These are phyloP conservation scores for Coelopa pilipes DNA, from an alignment of 2,888 invertebrate genomes.

Conservation along the genomic window DNA sequence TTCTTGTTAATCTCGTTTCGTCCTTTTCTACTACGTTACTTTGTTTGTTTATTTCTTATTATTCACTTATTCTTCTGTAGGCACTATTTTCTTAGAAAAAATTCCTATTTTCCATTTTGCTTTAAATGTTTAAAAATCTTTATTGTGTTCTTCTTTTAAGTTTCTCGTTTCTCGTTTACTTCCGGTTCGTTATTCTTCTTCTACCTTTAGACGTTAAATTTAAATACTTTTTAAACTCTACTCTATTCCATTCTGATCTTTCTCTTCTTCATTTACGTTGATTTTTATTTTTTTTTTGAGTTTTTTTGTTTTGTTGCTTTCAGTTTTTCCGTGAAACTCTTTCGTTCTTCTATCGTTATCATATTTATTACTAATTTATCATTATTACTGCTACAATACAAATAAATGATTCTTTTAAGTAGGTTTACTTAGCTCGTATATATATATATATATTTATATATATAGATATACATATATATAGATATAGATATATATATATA, in stretches of 20 bases:
- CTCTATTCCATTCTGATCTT: slow-evolving; percentile 38
- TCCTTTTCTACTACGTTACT: slow-evolving; percentile 19
- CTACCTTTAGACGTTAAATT: slow-evolving; percentile 32
- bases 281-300: slow-evolving; percentile 37
- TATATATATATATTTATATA: no score
- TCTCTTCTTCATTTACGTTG: slow-evolving; percentile 44
- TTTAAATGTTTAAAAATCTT: slow-evolving; percentile 34
- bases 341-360: slow-evolving; percentile 36
- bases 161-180: slow-evolving; percentile 27
- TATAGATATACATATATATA: no score
- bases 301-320: slow-evolving; percentile 39
- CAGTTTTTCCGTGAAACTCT: slow-evolving; percentile 20
- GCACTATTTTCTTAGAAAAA: slow-evolving; percentile 42
- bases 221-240: slow-evolving; percentile 23
- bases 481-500: no score
- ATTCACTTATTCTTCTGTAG: slow-evolving; percentile 27
- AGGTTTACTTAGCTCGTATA: slow-evolving; percentile 25
- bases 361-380: slow-evolving; percentile 4
- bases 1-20: slow-evolving; percentile 24
- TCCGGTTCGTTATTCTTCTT: slow-evolving; percentile 21
- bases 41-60: slow-evolving; percentile 7
- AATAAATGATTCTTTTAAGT: slow-evolving; percentile 25
- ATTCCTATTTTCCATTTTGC: slow-evolving; percentile 27
- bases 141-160: slow-evolving; percentile 27
- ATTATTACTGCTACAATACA: slow-evolving; percentile 31